phyloP scores from a whole-genome alignment of 2,113 vertebrate genomes.

The Bettongia penicillata region DNA sequence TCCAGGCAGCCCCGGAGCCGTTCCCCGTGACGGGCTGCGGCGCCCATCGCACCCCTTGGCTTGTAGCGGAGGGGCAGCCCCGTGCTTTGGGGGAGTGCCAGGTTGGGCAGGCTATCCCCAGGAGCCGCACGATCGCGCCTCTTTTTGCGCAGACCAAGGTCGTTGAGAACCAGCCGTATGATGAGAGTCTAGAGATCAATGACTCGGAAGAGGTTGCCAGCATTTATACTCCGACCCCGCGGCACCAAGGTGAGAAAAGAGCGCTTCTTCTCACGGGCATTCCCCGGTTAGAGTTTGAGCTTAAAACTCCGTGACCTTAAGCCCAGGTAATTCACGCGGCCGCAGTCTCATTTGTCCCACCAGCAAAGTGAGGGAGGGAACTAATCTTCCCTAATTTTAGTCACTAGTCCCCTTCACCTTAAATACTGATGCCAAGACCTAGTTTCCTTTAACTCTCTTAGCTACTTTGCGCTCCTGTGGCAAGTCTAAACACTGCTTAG shows the following conservation, averaged over 20 bases:
- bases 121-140: neutral
- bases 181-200: conserved; percentile 92
- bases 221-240: conserved; percentile 82
- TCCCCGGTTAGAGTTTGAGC: too few relatives aligned
- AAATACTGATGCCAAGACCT: neutral
- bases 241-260: conserved; percentile 77
- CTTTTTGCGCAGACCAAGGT: conserved; percentile 79
- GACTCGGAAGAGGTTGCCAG: conserved; percentile 88
- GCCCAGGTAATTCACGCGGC: neutral
- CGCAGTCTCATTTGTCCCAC: conserved; percentile 5
- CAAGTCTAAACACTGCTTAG: neutral
- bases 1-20: neutral
- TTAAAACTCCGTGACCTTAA: neutral
- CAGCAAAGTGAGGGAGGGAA: neutral
- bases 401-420: neutral
- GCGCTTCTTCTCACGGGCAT: neutral
- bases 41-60: neutral
- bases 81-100: neutral
- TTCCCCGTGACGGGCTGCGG: neutral
- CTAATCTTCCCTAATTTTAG: neutral
- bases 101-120: neutral
- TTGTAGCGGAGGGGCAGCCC: neutral
- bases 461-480: neutral
- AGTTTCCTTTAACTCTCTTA: neutral
- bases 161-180: conserved; percentile 91